phyloP scores from a whole-genome alignment of 2,113 vertebrate genomes.

The Eolophus roseicapilla region DNA sequence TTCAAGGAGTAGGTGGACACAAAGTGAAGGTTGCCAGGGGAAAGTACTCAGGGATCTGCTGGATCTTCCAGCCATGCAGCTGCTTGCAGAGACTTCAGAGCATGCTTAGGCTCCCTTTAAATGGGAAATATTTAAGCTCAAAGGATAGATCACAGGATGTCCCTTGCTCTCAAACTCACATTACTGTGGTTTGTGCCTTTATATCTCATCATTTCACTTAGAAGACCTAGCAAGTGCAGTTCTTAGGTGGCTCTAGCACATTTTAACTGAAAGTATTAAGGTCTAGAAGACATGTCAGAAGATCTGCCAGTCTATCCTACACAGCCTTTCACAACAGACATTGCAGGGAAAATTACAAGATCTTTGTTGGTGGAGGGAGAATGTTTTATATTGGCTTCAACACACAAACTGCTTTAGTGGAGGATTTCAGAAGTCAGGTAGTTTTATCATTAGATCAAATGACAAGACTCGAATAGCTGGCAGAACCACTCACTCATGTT shows the following conservation, averaged over 20 bases:
- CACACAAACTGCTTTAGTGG: background rate
- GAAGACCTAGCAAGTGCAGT: background rate
- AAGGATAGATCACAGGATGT: background rate
- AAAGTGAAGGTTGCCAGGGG: background rate
- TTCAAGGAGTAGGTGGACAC: background rate
- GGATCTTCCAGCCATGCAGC: background rate
- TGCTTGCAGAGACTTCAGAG: background rate
- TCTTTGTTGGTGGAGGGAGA: background rate
- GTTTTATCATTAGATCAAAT: background rate
- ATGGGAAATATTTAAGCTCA: background rate
- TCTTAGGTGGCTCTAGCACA: background rate
- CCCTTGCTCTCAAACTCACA: background rate
- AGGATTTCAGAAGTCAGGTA: background rate
- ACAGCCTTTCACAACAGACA: background rate
- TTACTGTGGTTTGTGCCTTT: background rate
- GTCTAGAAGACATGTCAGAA: background rate
- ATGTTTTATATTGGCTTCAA: background rate
- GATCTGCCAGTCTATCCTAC: background rate
- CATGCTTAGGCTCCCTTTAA: background rate
- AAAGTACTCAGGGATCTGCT: background rate
- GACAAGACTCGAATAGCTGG: background rate
- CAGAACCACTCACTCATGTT: background rate
- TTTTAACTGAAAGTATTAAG: background rate
- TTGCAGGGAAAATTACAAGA: background rate
- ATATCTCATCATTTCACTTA: background rate